phyloP scores from a whole-genome alignment of 2,113 vertebrate genomes.

The Balaeniceps rex region DNA sequence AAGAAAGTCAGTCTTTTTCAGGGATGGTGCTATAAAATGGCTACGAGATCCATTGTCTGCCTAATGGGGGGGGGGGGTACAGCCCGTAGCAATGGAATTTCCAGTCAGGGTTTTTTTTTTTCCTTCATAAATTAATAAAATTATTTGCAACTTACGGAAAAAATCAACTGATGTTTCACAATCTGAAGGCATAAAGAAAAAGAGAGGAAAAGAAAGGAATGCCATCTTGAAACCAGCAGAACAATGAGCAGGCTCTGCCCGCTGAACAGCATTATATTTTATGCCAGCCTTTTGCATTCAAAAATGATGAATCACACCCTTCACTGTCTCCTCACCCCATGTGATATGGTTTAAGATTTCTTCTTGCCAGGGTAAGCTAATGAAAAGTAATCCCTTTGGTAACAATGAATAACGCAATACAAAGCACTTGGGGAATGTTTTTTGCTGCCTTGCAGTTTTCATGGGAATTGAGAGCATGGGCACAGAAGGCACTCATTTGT shows the following conservation, averaged over 20 bases:
- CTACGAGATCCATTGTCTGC: background rate
- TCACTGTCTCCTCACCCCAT: background rate
- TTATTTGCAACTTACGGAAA: background rate
- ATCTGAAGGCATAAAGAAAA: background rate
- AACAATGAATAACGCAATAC: background rate
- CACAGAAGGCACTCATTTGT: background rate
- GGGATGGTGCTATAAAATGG: background rate
- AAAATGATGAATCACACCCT: slow-evolving; percentile 18
- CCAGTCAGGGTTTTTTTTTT: background rate
- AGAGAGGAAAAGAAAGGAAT: background rate
- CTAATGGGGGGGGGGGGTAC: background rate
- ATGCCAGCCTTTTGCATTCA: background rate
- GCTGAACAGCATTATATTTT: background rate
- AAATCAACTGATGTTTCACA: background rate
- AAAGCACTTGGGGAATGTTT: background rate
- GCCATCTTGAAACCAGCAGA: background rate
- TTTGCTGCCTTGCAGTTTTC: slow-evolving; percentile 1
- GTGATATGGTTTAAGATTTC: background rate
- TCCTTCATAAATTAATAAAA: background rate
- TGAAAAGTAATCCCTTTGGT: background rate
- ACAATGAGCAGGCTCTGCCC: background rate
- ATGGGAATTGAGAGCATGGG: background rate
- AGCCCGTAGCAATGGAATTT: background rate
- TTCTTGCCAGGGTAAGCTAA: background rate
- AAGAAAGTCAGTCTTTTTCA: background rate